Evolutionary conservation across 1,140 invertebrate species (phyloP), one percentile per base, ranked within the genome.

Genomic region (Sesamia nonagrioides): DNA sequence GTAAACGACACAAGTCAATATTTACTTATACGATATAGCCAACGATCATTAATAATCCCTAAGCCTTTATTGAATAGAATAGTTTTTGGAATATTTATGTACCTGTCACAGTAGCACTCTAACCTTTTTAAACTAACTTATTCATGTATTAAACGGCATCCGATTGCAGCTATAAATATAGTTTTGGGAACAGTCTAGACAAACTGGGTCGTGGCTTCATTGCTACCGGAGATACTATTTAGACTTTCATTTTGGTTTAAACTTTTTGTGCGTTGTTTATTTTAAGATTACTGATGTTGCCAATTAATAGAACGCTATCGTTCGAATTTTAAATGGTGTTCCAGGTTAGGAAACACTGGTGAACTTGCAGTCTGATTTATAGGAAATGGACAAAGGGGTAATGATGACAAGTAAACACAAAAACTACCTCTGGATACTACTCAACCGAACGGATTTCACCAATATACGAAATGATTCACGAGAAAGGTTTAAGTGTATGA

Each of bases 161-260:
- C 8, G 35, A 61, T 61, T 71, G 54, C 73, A 37, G 48, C 40
- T 76, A 56, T 71, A 81, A 81, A 81, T 81, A 77, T 58, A 77
- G 45, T 68, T 76, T 81, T 77, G 18, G 54, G 61, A 21, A 35
- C 69, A 66, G 75, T 74, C 68, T 68, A 77, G 66, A 77, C 42
- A 81, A 80, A 77, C 74, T 73, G 37, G 79, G 75, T 56, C 75
- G 68, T 11, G 15, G n/a, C 18, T 74, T 68, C 56, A 58, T 73
- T 81, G 68, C 69, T 60, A 69, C 35, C 37, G 18, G 77, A 78
- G 54, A 58, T 54, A 18, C 66, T 61, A 78, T 71, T 61, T 60
- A 78, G 69, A 7, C 40, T 42, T 61, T 71, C 60, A 42, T 18
- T 63, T 63, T 56, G 3, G 45, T 50, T 56, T 56, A 21, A 13